Percentiles rank a stretch among this genome's conserved stretches.
phyloP scores from a whole-genome alignment of 2,113 vertebrate species.

The Atrichornis clamosus region DNA sequence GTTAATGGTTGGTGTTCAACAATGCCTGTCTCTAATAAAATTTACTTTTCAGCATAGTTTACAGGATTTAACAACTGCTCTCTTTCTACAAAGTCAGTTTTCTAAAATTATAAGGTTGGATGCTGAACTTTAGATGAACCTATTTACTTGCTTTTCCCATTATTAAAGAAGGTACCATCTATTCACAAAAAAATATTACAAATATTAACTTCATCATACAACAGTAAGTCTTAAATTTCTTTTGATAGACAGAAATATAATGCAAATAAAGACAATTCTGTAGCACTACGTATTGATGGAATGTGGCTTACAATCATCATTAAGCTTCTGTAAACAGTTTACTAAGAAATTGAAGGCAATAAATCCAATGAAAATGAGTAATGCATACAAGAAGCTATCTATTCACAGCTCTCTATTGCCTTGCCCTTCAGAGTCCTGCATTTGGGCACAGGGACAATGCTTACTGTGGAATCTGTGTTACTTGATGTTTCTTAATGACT shows the following conservation, averaged over 20 bases:
- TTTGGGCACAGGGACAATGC: background rate
- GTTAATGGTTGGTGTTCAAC: background rate
- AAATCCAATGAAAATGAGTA: background rate
- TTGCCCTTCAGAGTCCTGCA: background rate
- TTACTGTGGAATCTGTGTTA: background rate
- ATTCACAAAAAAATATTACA: background rate
- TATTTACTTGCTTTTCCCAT: background rate
- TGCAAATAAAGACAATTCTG: background rate
- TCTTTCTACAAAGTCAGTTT: background rate
- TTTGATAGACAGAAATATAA: background rate
- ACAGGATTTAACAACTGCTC: background rate
- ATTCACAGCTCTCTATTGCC: background rate
- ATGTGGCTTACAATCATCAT: background rate
- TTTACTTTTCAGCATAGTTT: background rate
- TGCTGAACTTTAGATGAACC: background rate
- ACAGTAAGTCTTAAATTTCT: background rate
- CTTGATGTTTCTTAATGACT: background rate
- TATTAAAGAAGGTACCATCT: background rate
- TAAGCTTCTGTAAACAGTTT: background rate
- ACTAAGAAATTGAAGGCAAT: background rate
- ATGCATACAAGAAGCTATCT: background rate
- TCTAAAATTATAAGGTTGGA: background rate
- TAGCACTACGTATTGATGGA: background rate
- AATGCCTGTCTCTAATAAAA: background rate
- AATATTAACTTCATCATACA: background rate